Conservation (phyloP, 2,113 vertebrate genomes). For the Rhabdomys dilectus region DNA sequence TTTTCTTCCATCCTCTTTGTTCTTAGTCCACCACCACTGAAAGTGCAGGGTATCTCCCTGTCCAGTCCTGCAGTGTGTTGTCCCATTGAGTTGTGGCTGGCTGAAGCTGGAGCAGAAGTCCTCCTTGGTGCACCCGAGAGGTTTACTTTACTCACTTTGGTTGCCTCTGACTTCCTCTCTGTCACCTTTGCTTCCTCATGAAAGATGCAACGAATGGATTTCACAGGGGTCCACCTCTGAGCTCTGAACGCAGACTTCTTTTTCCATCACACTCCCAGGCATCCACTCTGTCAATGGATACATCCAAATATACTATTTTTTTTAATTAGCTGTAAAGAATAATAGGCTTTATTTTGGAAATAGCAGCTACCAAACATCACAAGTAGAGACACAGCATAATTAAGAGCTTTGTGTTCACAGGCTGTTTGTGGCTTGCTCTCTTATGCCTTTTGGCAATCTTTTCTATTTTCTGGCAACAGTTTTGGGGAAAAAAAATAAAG, state of each 20-base stretch:
- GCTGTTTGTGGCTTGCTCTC: slow-evolving; percentile 30
- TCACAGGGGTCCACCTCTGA: not conserved
- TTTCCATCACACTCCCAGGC: not conserved
- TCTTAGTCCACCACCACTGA: not conserved
- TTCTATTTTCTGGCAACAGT: not conserved
- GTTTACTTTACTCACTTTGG: not conserved
- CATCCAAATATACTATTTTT: not conserved
- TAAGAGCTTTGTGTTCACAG: not conserved
- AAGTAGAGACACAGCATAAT: not conserved
- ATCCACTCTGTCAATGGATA: not conserved
- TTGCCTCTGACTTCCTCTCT: not conserved
- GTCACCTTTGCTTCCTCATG: not conserved
- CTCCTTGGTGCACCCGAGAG: not conserved
- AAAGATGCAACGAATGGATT: not conserved
- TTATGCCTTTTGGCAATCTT: slow-evolving; percentile 3
- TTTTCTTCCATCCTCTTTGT: not conserved
- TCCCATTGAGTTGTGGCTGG: not conserved
- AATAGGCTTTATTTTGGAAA: not conserved
- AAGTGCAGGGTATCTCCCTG: not conserved
- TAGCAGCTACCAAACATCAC: not conserved
- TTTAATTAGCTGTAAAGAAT: not conserved
- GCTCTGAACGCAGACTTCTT: not conserved
- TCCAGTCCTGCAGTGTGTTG: not conserved
- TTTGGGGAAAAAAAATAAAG: not conserved
- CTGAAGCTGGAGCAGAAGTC: not conserved